phyloP scores from a whole-genome alignment of 2,797 vertebrate genomes.

The Thamnophis elegans region DNA sequence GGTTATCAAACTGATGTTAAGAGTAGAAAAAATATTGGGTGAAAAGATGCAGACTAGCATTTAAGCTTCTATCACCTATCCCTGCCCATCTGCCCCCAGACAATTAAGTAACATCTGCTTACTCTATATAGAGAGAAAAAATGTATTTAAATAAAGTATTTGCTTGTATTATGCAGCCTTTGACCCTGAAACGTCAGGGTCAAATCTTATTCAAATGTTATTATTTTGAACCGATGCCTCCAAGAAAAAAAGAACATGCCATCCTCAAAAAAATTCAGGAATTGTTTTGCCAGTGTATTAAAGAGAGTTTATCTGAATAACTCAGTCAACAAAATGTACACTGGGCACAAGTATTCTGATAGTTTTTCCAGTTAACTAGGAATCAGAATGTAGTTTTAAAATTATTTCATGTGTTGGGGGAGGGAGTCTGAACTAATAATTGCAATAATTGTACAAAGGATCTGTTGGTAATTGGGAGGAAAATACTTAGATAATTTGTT shows the following conservation, averaged over 20 bases:
- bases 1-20: background rate
- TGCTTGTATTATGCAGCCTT: background rate
- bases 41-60: background rate
- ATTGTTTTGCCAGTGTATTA: conserved; percentile 21
- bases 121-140: background rate
- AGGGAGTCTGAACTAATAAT: conserved; percentile 3
- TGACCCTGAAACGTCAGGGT: conserved; percentile 3
- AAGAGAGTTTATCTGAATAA: conserved; percentile 1
- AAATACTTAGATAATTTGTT: background rate
- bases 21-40: background rate
- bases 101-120: background rate
- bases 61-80: background rate
- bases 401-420: conserved; percentile 12
- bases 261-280: background rate
- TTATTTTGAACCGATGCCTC: background rate
- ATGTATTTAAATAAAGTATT: background rate
- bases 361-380: background rate
- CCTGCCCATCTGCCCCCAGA: background rate
- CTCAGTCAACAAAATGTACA: background rate
- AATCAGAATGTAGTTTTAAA: background rate
- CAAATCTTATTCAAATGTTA: background rate
- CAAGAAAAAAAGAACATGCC: conserved; percentile 11
- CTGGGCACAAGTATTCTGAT: background rate
- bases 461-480: background rate
- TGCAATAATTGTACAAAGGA: conserved; percentile 3